phyloP scores from a whole-genome alignment of 1,140 invertebrate genomes.

The Lasioglossum baleicum region DNA sequence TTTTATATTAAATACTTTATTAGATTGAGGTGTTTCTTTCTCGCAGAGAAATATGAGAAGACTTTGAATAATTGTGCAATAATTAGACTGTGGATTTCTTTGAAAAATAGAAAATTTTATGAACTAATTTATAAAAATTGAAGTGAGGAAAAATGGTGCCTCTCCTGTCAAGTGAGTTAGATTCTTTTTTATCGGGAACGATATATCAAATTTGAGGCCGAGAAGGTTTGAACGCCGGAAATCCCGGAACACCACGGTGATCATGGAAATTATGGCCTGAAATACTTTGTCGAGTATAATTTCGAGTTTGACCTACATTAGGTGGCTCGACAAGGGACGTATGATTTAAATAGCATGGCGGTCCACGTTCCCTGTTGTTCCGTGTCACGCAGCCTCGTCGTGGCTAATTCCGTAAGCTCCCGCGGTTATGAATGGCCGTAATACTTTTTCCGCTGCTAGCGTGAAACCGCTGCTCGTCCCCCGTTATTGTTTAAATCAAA shows the following conservation, averaged over 20 bases:
- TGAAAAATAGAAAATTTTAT: too few species aligned
- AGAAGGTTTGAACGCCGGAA: neutral
- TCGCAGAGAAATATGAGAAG: too few species aligned
- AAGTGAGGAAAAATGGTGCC: too few species aligned
- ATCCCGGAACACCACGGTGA: neutral
- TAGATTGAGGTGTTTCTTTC: too few species aligned
- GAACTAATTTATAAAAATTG: too few species aligned
- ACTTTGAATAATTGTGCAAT: too few species aligned
- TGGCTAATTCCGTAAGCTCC: constrained; percentile 33
- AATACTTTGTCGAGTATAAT: constrained; percentile 33
- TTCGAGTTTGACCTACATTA: constrained; percentile 53
- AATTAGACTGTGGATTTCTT: too few species aligned
- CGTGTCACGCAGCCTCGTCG: constrained; percentile 35
- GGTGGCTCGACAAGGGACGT: constrained; percentile 41
- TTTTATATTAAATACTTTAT: too few species aligned
- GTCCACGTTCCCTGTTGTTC: constrained; percentile 47
- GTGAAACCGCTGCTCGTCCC: neutral
- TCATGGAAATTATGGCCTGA: neutral
- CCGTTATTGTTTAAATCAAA: constrained; percentile 1
- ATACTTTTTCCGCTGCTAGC: constrained; percentile 12
- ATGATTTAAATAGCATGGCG: constrained; percentile 54
- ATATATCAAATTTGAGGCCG: too few species aligned
- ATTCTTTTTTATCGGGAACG: too few species aligned
- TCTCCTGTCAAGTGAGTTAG: too few species aligned
- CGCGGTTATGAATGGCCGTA: constrained; percentile 27